phyloP scores from a whole-genome alignment of 2,113 vertebrate species.

The Eptesicus fuscus region DNA sequence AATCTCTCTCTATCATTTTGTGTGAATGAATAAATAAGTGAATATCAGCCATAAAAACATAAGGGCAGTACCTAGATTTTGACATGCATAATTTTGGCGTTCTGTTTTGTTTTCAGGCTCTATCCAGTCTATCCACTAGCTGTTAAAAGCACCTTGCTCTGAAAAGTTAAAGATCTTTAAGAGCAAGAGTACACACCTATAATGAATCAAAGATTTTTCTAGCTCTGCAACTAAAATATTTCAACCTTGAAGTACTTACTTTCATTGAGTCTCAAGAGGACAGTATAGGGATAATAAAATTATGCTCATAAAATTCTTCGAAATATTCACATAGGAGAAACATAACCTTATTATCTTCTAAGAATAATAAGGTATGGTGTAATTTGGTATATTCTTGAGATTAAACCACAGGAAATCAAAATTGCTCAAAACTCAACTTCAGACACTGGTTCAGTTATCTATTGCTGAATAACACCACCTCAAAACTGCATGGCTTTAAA shows the following conservation, averaged over 20 bases:
- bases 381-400: constrained; percentile 1
- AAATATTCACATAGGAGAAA: not conserved
- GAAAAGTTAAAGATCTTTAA: constrained; percentile 25
- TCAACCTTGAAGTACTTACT: not conserved
- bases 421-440: constrained; percentile 40
- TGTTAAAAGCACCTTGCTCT: constrained; percentile 14
- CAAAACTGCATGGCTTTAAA: constrained; percentile 31
- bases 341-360: constrained; percentile 6
- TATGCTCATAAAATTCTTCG: not conserved
- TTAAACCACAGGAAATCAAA: constrained; percentile 45
- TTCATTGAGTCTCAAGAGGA: not conserved
- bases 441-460: not conserved
- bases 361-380: not conserved
- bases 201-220: constrained; percentile 8
- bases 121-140: not conserved
- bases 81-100: not conserved
- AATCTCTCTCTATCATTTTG: not conserved
- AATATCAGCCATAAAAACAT: not conserved
- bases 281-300: constrained; percentile 6
- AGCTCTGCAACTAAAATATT: constrained; percentile 4
- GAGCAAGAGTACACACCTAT: not conserved
- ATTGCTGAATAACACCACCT: not conserved
- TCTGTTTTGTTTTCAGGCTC: constrained; percentile 20
- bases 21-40: not conserved
- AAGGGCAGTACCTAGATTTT: not conserved